phyloP scores from a whole-genome alignment of 2,888 invertebrate species.

The Drosophila antonietae region DNA sequence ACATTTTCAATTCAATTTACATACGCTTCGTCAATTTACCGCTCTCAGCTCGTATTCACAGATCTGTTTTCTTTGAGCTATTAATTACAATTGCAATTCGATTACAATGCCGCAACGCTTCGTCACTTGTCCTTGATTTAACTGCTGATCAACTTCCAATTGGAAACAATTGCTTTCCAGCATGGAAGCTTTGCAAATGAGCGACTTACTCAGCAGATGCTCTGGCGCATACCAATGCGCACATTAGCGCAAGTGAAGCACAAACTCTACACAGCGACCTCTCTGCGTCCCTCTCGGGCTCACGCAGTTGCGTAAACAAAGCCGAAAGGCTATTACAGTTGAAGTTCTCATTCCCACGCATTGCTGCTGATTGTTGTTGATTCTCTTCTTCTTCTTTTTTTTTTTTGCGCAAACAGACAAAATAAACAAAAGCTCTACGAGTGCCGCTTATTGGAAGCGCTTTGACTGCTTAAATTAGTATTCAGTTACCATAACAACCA shows the following conservation, averaged over 20 bases:
- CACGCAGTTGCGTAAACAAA: constrained; percentile 30
- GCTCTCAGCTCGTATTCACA: not conserved
- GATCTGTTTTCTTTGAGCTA: not conserved
- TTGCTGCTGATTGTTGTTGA: constrained; percentile 35
- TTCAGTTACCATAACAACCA: constrained; percentile 68
- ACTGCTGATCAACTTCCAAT: not conserved
- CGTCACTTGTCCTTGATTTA: constrained; percentile 16
- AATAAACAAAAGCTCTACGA: constrained; percentile 74
- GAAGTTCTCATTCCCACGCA: constrained; percentile 76
- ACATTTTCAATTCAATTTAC: not conserved
- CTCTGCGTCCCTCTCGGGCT: constrained; percentile 2
- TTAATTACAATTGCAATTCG: constrained; percentile 5
- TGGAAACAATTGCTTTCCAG: constrained; percentile 10
- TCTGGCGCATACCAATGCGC: constrained; percentile 43
- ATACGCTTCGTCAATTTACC: not conserved
- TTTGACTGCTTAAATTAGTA: constrained; percentile 66
- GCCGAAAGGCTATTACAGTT: constrained; percentile 41
- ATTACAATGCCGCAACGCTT: constrained; percentile 1
- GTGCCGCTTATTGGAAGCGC: constrained; percentile 65
- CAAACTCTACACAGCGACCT: constrained; percentile 26
- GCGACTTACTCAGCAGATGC: constrained; percentile 3
- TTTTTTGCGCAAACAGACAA: constrained; percentile 25
- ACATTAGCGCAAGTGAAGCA: constrained; percentile 30
- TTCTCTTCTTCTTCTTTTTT: constrained; percentile 23
- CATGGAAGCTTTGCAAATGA: constrained; percentile 15